Evolutionary conservation across 2,113 vertebrate species (phyloP).

Genomic region (Psittacula cyanocephala): DNA sequence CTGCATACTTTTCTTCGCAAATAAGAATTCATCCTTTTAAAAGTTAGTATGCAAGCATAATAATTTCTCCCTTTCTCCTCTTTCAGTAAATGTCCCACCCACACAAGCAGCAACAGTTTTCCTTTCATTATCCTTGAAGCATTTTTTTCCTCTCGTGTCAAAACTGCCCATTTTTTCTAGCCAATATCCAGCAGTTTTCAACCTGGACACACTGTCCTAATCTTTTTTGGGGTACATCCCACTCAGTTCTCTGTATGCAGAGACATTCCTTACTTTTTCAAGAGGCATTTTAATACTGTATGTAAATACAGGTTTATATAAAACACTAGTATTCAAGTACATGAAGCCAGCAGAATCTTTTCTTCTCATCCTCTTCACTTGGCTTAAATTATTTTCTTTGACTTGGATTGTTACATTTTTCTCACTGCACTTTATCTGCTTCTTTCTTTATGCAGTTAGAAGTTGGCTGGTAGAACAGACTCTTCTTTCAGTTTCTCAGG

Average conservation of each 20-base stretch:
- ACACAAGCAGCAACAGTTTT: neutral
- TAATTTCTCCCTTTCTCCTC: neutral
- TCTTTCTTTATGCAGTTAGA: neutral
- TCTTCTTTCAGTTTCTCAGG: neutral
- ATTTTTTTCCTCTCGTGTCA: neutral
- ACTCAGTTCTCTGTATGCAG: neutral
- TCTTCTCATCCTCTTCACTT: neutral
- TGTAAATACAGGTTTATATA: neutral
- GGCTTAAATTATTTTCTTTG: neutral
- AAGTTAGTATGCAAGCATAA: neutral
- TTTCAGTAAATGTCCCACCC: neutral
- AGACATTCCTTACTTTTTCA: neutral
- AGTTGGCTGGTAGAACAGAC: neutral
- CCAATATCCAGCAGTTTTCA: neutral
- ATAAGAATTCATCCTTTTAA: neutral
- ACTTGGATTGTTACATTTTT: neutral
- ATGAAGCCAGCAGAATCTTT: neutral
- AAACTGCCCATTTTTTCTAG: neutral
- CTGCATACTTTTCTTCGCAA: neutral
- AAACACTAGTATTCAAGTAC: neutral
- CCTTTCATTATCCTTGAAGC: neutral
- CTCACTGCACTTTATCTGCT: neutral
- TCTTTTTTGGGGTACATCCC: neutral
- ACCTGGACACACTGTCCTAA: neutral
- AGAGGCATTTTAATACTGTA: neutral